Evolutionary conservation across 92 coral and sea anemone species (phyloP), one percentile per base, ranked within the genome.

Genomic region (Bergia sp.): DNA sequence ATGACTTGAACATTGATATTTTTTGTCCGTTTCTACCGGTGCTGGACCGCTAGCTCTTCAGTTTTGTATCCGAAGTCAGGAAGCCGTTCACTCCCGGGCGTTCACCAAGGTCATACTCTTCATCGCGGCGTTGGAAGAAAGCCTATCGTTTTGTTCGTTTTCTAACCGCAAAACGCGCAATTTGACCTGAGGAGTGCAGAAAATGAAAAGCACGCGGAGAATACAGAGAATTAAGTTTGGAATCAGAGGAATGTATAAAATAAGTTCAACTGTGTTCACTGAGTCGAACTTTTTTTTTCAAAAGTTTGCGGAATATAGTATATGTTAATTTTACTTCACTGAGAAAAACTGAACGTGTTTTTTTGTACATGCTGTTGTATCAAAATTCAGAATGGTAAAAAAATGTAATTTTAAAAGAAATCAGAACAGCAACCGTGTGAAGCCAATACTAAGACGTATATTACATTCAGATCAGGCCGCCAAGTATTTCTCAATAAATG

Each of bases 101-200:
- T 29, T 29, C 29, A 29, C 58, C 11, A 53, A 53, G 16, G 10
- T 10, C 58, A 2, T 53, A 53, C 58, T 53, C 12, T 37, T 67
- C 74, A 21, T 7, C 29, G 29, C 29, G 29, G 21, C 74, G 75
- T 42, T n/a, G 58, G 45, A 65, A 40, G 44, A 66, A 66, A 10
- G 57, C 39, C 37, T 13, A 12, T 3, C 16, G 36, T 57, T 58
- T 66, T 81, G 38, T 42, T 69, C 20, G 29, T 3, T 80, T 55
- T 80, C 37, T 16, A 84, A 84, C 87, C 87, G 55, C 87, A 84
- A 84, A 69, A 39, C 15, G 65, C 37, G 65, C 38, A 84, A 53
- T 38, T 84, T 29, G 64, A 84, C 66, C 86, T 65, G 61, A 21
- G 36, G 75, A 57, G 50, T n/a, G 37, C 61, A n/a, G 18, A 20